These are phyloP conservation scores for Monopis laevigella DNA, from an alignment of 2,888 invertebrate species.

Conservation along the genomic window DNA sequence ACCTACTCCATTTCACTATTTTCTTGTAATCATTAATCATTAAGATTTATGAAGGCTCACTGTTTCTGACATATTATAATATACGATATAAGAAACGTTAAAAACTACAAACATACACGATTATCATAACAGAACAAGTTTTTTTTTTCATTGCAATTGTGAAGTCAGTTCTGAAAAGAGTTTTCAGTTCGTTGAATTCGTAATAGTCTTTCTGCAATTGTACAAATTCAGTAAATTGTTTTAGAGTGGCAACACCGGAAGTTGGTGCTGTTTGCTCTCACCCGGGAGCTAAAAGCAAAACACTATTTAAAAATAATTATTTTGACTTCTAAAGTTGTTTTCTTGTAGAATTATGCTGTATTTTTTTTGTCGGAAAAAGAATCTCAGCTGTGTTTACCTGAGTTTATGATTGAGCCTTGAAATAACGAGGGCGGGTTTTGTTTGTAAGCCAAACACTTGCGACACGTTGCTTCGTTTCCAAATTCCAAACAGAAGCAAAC, in stretches of 20 bases:
- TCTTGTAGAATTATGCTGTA: not conserved
- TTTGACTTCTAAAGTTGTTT: not conserved
- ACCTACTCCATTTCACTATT: too few relatives aligned
- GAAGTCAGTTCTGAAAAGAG: slow-evolving; percentile 5
- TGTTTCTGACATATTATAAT: too few relatives aligned
- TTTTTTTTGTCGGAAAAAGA: too few relatives aligned
- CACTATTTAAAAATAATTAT: slow-evolving; percentile 1
- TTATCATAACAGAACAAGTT: too few relatives aligned
- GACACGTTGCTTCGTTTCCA: not conserved
- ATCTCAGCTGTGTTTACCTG: too few relatives aligned
- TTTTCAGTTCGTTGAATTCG: slow-evolving; percentile 9
- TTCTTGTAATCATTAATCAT: too few relatives aligned
- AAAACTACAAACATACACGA: too few relatives aligned
- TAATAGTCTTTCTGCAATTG: slow-evolving; percentile 10
- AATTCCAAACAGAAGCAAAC: too few relatives aligned
- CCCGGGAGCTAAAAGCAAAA: slow-evolving; percentile 1
- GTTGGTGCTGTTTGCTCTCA: not conserved
- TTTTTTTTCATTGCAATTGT: slow-evolving; percentile 5
- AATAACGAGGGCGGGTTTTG: not conserved
- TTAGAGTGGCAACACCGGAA: slow-evolving; percentile 1
- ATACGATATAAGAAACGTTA: too few relatives aligned
- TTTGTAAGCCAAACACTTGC: not conserved
- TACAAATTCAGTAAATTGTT: slow-evolving; percentile 9
- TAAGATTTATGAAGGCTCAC: too few relatives aligned
- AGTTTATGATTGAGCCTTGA: not conserved